A percentile compares a stretch with the other conserved stretches of the same genome.
Evolutionary conservation across 2,113 vertebrate species (phyloP).

Genomic region (Sus scrofa): T2T-Sscrofa CM000826.6:40019001-40019500

Average conservation of each 20-base stretch:
- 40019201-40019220: no score
- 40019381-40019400: not conserved
- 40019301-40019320: conserved; percentile 50
- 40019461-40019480: not conserved
- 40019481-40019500: not conserved
- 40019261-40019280: not conserved
- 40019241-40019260: not conserved
- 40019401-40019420: conserved; percentile 42
- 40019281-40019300: not conserved
- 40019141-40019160: not conserved
- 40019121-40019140: not conserved
- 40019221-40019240: not conserved
- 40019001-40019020: not conserved
- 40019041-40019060: not conserved
- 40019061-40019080: not conserved
- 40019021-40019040: not conserved
- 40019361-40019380: conserved; percentile 42
- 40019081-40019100: not conserved
- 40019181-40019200: not conserved
- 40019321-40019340: conserved; percentile 10
- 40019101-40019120: not conserved
- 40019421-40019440: conserved; percentile 44
- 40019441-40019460: rapidly evolving
- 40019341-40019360: conserved; percentile 68
- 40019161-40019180: not conserved